Conservation (phyloP, 2,888 invertebrate species). For the Mellilla xanthometata region DNA sequence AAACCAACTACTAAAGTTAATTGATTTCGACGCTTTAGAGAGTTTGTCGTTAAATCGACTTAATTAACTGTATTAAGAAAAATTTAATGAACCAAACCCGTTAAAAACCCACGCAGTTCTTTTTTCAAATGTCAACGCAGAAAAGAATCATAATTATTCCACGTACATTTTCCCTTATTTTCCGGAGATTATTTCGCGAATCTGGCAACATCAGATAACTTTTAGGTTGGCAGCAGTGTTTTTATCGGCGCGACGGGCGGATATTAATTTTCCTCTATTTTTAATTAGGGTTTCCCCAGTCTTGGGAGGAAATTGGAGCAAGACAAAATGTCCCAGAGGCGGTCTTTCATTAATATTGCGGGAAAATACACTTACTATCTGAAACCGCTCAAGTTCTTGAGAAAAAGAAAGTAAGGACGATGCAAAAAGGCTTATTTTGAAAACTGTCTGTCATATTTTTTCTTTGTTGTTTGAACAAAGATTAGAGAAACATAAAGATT, state of each 20-base stretch:
- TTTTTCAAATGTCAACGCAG: no score
- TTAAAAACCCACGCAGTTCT: no score
- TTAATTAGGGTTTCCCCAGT: conserved; percentile 42
- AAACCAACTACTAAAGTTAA: no score
- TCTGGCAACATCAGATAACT: background rate
- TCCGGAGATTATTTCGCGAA: background rate
- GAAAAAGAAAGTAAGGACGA: background rate
- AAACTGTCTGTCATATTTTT: conserved; percentile 3
- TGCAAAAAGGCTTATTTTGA: background rate
- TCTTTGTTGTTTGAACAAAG: conserved; percentile 6
- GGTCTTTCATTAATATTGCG: conserved; percentile 15
- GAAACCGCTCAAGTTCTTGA: conserved; percentile 8
- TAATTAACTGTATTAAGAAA: no score
- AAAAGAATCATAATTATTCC: no score
- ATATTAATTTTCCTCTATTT: conserved; percentile 43
- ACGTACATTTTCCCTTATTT: no score
- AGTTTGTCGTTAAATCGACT: no score
- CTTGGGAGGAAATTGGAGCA: conserved; percentile 44
- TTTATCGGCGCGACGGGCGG: conserved; percentile 13
- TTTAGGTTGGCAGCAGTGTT: background rate
- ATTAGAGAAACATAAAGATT: background rate
- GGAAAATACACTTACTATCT: background rate
- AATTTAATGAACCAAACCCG: no score
- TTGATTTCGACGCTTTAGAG: no score
- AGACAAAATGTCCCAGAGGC: conserved; percentile 36